A percentile compares a stretch with the other conserved stretches of the same genome.
phyloP scores from a whole-genome alignment of 2,797 vertebrate species.

The Gymnoscopelus microlampas region DNA sequence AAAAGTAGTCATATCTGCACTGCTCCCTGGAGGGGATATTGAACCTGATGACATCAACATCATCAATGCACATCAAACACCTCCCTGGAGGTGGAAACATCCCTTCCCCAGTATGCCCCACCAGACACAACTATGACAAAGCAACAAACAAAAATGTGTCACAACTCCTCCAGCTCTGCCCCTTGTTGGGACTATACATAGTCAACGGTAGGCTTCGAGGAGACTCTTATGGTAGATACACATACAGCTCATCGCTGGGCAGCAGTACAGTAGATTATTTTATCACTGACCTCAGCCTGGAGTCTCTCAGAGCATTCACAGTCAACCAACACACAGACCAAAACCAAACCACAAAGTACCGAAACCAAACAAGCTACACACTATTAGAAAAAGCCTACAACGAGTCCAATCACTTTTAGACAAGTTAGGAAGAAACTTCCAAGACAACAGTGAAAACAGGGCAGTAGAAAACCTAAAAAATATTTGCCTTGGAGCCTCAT shows the following conservation, averaged over 20 bases:
- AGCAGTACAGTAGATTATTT: constrained; percentile 22
- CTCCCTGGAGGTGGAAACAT: not conserved
- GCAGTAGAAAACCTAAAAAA: too few relatives aligned
- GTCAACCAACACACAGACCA: too few relatives aligned
- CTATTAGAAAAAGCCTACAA: too few relatives aligned
- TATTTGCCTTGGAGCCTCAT: not conserved
- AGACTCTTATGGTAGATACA: constrained; percentile 3
- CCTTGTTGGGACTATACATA: constrained; percentile 10
- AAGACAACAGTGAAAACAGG: too few relatives aligned
- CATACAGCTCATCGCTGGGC: constrained; percentile 1
- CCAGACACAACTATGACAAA: not conserved
- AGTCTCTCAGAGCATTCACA: constrained; percentile 13
- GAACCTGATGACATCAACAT: too few relatives aligned
- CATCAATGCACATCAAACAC: not conserved
- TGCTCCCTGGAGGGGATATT: too few relatives aligned
- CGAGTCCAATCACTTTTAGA: too few relatives aligned
- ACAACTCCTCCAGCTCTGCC: constrained; percentile 7
- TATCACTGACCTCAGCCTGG: constrained; percentile 12
- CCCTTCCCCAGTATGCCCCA: not conserved
- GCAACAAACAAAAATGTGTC: constrained; percentile 4
- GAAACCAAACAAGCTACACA: too few relatives aligned
- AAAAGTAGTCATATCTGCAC: too few relatives aligned
- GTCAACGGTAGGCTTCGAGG: not conserved
- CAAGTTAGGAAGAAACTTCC: too few relatives aligned
- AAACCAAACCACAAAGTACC: too few relatives aligned